Conservation (phyloP, 2,797 vertebrate species). For the Dendrocincla tyrannina region DNA sequence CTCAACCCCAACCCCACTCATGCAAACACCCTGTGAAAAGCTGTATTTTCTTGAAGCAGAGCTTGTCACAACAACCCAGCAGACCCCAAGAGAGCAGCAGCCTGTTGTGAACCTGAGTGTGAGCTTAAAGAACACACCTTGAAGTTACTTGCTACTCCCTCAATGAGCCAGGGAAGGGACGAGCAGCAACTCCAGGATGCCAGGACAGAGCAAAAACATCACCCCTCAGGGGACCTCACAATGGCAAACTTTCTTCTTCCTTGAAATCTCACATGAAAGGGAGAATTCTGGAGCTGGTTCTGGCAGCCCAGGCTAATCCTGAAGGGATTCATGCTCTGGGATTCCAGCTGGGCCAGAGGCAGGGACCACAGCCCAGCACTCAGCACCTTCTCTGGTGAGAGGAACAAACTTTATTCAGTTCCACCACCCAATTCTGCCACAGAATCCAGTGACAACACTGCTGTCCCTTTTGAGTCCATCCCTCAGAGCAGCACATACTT, state of each 20-base stretch:
- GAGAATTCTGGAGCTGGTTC: background rate
- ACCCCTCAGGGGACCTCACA: fast-evolving
- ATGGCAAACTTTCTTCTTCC: background rate
- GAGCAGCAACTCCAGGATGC: fast-evolving
- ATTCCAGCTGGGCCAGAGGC: background rate
- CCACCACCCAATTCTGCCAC: background rate
- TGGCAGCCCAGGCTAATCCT: fast-evolving
- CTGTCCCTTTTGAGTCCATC: fast-evolving
- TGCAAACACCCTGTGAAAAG: background rate
- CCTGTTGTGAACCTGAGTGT: fast-evolving
- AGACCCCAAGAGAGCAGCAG: background rate
- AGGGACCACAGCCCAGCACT: background rate
- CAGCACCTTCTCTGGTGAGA: background rate
- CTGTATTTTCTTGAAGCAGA: background rate
- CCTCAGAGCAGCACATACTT: background rate
- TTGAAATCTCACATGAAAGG: fast-evolving
- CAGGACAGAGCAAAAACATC: fast-evolving
- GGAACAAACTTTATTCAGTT: background rate
- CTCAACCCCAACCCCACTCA: background rate
- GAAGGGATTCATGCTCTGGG: background rate
- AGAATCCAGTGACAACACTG: background rate
- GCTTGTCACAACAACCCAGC: background rate
- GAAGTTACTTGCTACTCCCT: background rate
- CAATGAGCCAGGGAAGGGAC: fast-evolving
- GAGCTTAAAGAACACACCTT: background rate